These are phyloP conservation scores for Trachymyrmex septentrionalis DNA, from an alignment of 1,140 invertebrate genomes.

Conservation along the genomic window DNA sequence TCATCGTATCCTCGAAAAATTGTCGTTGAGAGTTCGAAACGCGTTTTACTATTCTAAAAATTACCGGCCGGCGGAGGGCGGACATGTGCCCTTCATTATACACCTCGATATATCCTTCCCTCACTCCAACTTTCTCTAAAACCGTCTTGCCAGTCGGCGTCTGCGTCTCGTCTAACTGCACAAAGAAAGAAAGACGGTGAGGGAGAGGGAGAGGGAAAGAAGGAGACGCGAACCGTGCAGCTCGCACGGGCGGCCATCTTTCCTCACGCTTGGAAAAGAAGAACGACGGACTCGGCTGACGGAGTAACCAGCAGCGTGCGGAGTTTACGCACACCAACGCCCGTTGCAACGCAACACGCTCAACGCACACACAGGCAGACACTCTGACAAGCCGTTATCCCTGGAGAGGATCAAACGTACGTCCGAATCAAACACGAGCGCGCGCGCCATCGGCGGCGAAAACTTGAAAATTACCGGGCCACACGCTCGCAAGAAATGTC, in stretches of 20 bases:
- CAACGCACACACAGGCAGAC: not conserved
- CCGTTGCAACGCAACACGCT: slow-evolving; percentile 10
- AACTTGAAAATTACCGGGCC: not conserved
- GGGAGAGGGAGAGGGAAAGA: not conserved
- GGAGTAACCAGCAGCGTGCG: not conserved
- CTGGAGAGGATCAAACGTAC: not conserved
- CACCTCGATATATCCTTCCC: slow-evolving; percentile 4
- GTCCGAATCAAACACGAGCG: not conserved
- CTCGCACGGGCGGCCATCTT: slow-evolving; percentile 43
- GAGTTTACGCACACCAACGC: slow-evolving; percentile 23
- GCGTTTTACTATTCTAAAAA: slow-evolving; percentile 45
- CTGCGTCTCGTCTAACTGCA: slow-evolving; percentile 53
- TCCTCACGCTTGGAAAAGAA: slow-evolving; percentile 52
- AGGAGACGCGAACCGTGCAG: slow-evolving; percentile 6
- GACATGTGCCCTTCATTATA: slow-evolving; percentile 42
- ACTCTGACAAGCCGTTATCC: slow-evolving; percentile 16
- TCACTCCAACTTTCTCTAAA: slow-evolving; percentile 50
- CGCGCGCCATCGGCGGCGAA: not conserved
- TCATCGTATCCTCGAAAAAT: slow-evolving; percentile 12
- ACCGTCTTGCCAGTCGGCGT: slow-evolving; percentile 49
- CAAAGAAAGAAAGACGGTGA: not conserved
- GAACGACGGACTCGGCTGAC: slow-evolving; percentile 36
- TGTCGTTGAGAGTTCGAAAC: not conserved
- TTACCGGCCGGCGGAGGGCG: not conserved
- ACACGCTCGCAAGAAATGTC: not conserved